phyloP scores from a whole-genome alignment of 2,888 invertebrate species.

The Rhaphigaster nebulosa region DNA sequence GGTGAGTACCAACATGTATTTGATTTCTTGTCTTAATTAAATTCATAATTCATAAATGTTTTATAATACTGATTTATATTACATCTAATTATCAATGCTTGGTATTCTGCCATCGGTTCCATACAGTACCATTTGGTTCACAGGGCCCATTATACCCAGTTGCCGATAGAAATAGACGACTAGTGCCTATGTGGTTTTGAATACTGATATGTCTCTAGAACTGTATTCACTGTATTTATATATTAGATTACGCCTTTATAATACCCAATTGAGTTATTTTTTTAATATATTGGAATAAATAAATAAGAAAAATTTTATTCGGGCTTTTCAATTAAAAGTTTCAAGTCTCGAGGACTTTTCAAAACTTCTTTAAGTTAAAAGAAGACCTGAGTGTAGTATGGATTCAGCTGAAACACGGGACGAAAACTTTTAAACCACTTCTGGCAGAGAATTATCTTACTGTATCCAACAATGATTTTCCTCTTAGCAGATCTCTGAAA shows the following conservation, averaged over 20 bases:
- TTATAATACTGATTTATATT: too few relatives aligned
- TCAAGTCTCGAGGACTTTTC: neutral
- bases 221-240: neutral
- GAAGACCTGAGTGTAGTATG: neutral
- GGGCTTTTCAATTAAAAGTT: neutral
- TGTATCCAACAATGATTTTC: neutral
- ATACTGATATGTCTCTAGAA: neutral
- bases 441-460: neutral
- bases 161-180: neutral
- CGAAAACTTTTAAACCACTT: neutral
- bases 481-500: neutral
- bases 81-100: too few relatives aligned
- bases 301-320: neutral
- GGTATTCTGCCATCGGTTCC: neutral
- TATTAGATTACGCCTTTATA: neutral
- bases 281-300: neutral
- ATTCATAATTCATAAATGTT: too few relatives aligned
- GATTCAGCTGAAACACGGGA: neutral
- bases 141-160: neutral
- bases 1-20: too few relatives aligned
- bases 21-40: too few relatives aligned
- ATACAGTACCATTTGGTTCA: slow-evolving; percentile 5
- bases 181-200: neutral
- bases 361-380: neutral
- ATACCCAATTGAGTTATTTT: neutral